phyloP scores from a whole-genome alignment of 2,888 invertebrate genomes.

The Heliconius charithonia region DNA sequence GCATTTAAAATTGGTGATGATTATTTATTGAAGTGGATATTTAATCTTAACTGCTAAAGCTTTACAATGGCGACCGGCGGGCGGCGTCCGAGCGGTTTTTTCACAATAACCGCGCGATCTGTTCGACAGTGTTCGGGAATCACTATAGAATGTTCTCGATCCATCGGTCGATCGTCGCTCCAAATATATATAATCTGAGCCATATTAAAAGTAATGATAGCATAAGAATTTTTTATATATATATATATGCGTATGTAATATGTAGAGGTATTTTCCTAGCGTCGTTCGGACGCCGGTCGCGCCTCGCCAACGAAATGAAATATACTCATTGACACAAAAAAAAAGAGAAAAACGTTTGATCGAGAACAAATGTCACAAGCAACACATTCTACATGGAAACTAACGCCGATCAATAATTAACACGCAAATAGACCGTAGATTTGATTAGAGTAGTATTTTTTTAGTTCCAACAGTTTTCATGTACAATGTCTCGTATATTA shows the following conservation, averaged over 20 bases:
- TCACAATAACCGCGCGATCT: constrained; percentile 35
- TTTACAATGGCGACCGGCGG: constrained; percentile 59
- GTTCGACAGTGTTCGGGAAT: background rate
- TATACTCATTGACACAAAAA: constrained; percentile 72
- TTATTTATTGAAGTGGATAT: constrained; percentile 67
- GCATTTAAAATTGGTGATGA: constrained; percentile 75
- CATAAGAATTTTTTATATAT: constrained; percentile 52
- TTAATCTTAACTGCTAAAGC: constrained; percentile 65
- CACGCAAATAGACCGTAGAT: constrained; percentile 17
- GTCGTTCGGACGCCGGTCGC: constrained; percentile 48
- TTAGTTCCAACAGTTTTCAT: constrained; percentile 55
- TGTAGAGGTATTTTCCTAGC: constrained; percentile 54
- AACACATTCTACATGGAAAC: constrained; percentile 61
- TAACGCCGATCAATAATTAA: constrained; percentile 20
- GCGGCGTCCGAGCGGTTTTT: constrained; percentile 47
- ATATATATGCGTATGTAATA: constrained; percentile 25
- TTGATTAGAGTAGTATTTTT: constrained; percentile 8
- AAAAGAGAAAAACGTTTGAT: constrained; percentile 39
- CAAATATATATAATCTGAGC: constrained; percentile 47
- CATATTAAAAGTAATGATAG: constrained; percentile 52
- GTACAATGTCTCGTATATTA: constrained; percentile 64
- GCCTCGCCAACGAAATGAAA: constrained; percentile 61
- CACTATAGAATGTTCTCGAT: background rate
- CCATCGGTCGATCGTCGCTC: constrained; percentile 25
- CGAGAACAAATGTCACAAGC: constrained; percentile 76